Conservation (phyloP, 1,140 invertebrate genomes). For the Limonius californicus region DNA sequence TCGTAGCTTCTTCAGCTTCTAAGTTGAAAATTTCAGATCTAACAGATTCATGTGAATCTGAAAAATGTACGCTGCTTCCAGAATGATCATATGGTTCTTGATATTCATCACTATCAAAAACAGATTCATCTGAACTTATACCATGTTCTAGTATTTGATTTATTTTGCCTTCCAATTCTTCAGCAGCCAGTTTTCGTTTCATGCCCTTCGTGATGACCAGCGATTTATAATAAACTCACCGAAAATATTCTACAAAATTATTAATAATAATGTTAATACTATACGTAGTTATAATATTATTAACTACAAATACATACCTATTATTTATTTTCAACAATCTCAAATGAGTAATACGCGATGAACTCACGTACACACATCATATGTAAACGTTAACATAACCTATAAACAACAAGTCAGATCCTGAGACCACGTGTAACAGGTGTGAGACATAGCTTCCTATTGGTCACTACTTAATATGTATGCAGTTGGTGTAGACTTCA, state of each 20-base stretch:
- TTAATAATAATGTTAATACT: not conserved
- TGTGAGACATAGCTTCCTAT: not conserved
- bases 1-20: not conserved
- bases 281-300: not conserved
- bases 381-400: not conserved
- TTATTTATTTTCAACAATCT: not conserved
- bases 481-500: not conserved
- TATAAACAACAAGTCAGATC: too few relatives aligned
- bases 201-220: too few relatives aligned
- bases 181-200: not conserved
- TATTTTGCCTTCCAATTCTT: not conserved
- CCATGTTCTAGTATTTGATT: not conserved
- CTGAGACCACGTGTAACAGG: not conserved
- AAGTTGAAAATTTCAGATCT: not conserved
- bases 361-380: not conserved
- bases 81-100: not conserved
- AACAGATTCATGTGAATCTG: not conserved
- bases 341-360: not conserved
- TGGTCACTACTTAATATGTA: not conserved
- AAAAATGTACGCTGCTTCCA: not conserved
- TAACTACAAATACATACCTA: not conserved
- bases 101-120: not conserved
- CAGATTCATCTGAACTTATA: not conserved
- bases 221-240: not conserved
- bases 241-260: not conserved